These are phyloP conservation scores for Lagopus leucura DNA, from an alignment of 2,113 vertebrate genomes.

Conservation along the genomic window DNA sequence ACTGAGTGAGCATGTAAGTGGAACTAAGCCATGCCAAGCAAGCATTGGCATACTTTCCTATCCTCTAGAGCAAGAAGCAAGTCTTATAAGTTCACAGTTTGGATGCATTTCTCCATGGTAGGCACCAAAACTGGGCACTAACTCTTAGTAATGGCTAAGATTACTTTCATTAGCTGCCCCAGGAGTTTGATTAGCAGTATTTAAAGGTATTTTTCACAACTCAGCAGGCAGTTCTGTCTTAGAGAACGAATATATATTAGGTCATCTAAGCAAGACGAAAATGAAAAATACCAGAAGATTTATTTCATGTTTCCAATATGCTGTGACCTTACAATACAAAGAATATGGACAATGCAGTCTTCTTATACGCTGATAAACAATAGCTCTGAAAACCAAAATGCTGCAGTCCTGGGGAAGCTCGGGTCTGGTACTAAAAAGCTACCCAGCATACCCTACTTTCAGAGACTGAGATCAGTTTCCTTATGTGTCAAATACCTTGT, in stretches of 20 bases:
- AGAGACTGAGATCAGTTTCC: neutral
- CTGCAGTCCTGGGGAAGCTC: neutral
- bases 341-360: neutral
- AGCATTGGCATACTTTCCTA: neutral
- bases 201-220: neutral
- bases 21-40: neutral
- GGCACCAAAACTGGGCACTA: neutral
- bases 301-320: neutral
- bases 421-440: neutral
- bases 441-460: neutral
- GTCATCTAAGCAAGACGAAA: neutral
- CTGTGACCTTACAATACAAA: neutral
- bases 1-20: neutral
- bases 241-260: neutral
- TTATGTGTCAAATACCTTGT: neutral
- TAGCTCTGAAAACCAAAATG: neutral
- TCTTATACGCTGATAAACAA: neutral
- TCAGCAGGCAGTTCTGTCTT: neutral
- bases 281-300: neutral
- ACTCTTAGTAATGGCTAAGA: neutral
- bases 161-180: neutral
- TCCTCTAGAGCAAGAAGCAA: neutral
- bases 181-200: neutral
- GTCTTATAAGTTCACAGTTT: neutral
- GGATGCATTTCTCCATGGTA: neutral